Base-by-base conservation (phyloP, 2,888 invertebrate genomes). In the Drosophila imparisetae region DNA sequence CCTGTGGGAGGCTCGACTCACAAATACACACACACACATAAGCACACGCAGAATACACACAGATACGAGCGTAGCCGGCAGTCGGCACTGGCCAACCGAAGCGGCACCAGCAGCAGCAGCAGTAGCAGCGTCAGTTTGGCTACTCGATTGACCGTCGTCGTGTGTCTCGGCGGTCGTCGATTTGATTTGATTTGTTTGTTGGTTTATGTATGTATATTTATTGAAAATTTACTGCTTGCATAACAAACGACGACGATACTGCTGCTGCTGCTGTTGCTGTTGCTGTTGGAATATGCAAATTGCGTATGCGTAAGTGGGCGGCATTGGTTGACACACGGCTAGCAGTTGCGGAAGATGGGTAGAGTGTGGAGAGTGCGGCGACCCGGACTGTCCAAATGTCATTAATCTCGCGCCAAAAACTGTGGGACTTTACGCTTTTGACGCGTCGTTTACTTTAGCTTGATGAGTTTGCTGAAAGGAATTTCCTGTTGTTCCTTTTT, bases 201-300 rank as follows among this genome's bases (percentile, higher is more conserved):
- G 78, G 61, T 82, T 83, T 83, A 79, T 81, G 86, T 83, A 79
- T 81, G 86, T 83, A 86, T 86, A 85, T 86, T 86, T 86, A 86
- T 86, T 86, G 86, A 86, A 86, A 86, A 85, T 86, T 86, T 86
- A 81, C 86, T 86, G 85, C 85, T 85, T 86, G 85, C 84, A 83
- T 84, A 84, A 83, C 83, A 83, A 84, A 75, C 83, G 80, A 80
- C 75, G 50, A 49, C 24, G 59, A 48, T 34, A 69, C 29, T 52
- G 48, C 42, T 50, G 65, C 40, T 29, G 54, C 18, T 50, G 65
- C 40, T 32, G 54, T 34, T 34, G 50, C 21, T 36, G 59, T 32
- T 42, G 45, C 61, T 65, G 66, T 69, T 65, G 80, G 70, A 71
- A 81, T 77, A 83, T 83, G 86, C 73, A 83, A 82, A 83, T 68